Evolutionary conservation across 2,113 vertebrate species (phyloP).

Genomic region (Ailurus styani): DNA sequence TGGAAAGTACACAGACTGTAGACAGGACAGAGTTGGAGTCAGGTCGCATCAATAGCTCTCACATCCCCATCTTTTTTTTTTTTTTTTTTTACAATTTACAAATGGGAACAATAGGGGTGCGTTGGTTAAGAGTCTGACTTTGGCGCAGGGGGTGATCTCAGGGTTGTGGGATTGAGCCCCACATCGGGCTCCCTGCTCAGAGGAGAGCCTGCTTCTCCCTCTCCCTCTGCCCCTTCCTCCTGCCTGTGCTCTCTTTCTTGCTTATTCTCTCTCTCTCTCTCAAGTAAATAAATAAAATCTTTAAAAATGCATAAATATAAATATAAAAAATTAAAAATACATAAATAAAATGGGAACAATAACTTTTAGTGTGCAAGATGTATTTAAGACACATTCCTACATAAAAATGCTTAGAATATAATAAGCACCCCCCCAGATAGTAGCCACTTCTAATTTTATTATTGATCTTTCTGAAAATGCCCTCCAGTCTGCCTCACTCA

Average conservation of each 20-base stretch:
- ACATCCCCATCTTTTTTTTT: neutral
- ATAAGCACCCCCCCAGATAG: neutral
- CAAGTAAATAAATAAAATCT: neutral
- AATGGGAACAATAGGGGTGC: neutral
- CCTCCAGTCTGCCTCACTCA: neutral
- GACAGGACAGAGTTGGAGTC: neutral
- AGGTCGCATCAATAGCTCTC: neutral
- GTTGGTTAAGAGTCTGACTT: neutral
- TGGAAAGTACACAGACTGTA: neutral
- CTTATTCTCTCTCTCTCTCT: neutral
- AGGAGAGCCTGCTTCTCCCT: neutral
- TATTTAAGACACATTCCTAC: neutral
- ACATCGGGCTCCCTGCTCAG: neutral
- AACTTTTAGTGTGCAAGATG: neutral
- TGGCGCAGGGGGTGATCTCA: neutral
- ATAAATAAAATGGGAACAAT: neutral
- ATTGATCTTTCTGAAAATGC: constrained; percentile 10
- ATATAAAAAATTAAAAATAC: too few species aligned
- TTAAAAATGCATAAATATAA: neutral
- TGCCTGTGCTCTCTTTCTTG: neutral
- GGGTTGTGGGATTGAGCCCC: neutral
- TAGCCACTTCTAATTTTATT: neutral
- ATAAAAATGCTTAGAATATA: neutral
- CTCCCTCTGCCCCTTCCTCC: neutral
- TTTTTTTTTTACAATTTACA: too few species aligned